phyloP scores from a whole-genome alignment of 1,140 invertebrate species.

The Lucilia sericata region DNA sequence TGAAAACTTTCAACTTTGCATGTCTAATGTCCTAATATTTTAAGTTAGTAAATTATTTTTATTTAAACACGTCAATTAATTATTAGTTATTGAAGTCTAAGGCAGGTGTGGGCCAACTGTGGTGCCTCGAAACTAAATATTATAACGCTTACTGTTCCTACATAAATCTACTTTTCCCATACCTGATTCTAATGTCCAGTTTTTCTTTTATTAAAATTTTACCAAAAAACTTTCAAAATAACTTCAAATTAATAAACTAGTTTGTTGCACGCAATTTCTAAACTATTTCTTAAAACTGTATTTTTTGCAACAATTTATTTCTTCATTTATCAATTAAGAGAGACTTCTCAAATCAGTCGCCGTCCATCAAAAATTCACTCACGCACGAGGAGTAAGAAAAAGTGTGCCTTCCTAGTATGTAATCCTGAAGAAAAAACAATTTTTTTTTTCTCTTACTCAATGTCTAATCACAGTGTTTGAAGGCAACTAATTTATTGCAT shows the following conservation, averaged over 20 bases:
- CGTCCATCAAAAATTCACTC: neutral
- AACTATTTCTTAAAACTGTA: neutral
- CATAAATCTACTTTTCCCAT: no score
- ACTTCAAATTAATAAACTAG: constrained; percentile 7
- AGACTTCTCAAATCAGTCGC: neutral
- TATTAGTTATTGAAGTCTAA: constrained; percentile 30
- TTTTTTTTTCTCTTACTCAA: neutral
- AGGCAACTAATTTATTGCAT: constrained; percentile 29
- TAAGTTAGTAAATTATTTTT: neutral
- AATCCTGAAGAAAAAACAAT: neutral
- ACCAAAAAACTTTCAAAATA: no score
- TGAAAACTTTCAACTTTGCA: constrained; percentile 7
- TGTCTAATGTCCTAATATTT: neutral
- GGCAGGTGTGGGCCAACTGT: neutral
- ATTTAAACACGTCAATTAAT: constrained; percentile 18
- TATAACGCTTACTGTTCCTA: no score
- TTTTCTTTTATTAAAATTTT: no score
- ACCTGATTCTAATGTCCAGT: no score
- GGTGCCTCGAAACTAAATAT: neutral
- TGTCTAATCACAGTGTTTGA: constrained; percentile 11
- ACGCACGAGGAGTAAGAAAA: neutral
- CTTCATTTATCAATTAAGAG: no score
- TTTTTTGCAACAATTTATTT: neutral
- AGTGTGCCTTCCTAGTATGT: neutral
- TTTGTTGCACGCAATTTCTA: constrained; percentile 32